Evolutionary conservation across 2,113 vertebrate species (phyloP).

Genomic region (Heteronetta atricapilla): DNA sequence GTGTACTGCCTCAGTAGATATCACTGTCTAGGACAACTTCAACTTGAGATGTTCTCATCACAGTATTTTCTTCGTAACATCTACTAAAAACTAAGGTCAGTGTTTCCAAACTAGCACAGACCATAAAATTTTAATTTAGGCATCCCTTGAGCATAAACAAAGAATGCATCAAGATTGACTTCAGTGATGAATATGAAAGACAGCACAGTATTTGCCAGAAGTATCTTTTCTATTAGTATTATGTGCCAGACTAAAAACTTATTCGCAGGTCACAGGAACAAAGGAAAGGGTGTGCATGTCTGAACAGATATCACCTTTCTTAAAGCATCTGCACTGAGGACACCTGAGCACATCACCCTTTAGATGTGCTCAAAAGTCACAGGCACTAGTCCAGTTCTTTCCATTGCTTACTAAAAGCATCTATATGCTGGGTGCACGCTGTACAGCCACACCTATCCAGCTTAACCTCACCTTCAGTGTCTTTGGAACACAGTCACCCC

Average conservation of each 20-base stretch:
- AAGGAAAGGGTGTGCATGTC: neutral
- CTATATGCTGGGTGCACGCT: neutral
- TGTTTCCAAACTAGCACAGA: neutral
- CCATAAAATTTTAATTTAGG: neutral
- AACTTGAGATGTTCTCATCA: neutral
- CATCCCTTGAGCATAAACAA: neutral
- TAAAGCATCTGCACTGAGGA: neutral
- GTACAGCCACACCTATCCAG: neutral
- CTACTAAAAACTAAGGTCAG: neutral
- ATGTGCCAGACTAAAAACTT: neutral
- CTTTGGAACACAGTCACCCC: neutral
- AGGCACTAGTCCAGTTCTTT: neutral
- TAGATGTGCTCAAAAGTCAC: neutral
- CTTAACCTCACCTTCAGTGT: neutral
- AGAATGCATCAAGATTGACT: neutral
- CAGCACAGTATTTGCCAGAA: neutral
- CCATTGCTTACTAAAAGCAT: neutral
- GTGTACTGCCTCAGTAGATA: neutral
- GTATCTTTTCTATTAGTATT: neutral
- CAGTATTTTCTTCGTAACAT: neutral
- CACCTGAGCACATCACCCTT: neutral
- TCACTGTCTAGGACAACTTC: neutral
- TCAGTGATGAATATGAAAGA: neutral
- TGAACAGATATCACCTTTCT: fast-evolving
- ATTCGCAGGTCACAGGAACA: neutral